Conservation (phyloP, 2,888 invertebrate species). For the Seira sanloemensis region DNA sequence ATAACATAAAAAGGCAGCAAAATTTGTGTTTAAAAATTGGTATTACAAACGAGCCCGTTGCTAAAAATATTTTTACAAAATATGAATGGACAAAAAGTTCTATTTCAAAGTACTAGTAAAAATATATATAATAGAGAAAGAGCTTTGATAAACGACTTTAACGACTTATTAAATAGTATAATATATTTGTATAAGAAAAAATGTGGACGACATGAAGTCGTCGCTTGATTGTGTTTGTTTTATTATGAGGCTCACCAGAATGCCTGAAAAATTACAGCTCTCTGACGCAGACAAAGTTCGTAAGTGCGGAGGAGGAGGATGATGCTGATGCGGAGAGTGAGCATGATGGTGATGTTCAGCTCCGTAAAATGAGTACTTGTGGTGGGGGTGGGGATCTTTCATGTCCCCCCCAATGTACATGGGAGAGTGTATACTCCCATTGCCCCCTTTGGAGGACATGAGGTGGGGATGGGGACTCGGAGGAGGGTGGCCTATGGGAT, state of each 20-base stretch:
- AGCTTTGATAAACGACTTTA: background rate
- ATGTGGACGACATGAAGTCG: background rate
- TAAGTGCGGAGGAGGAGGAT: slow-evolving; percentile 55
- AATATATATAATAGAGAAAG: background rate
- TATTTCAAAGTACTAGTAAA: background rate
- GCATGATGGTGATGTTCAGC: slow-evolving; percentile 42
- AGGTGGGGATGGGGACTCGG: slow-evolving; percentile 31
- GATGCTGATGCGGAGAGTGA: slow-evolving; percentile 32
- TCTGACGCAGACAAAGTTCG: slow-evolving; percentile 46
- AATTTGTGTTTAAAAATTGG: no score
- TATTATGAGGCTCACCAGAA: slow-evolving; percentile 54
- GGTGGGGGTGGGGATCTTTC: slow-evolving; percentile 31
- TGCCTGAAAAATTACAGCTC: slow-evolving; percentile 58
- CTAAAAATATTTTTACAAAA: background rate
- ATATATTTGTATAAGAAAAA: background rate
- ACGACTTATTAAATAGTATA: background rate
- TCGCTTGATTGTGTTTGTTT: background rate
- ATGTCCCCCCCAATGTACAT: slow-evolving; percentile 28
- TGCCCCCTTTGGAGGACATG: slow-evolving; percentile 22
- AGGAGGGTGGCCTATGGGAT: slow-evolving; percentile 31
- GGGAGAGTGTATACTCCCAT: slow-evolving; percentile 28
- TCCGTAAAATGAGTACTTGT: slow-evolving; percentile 51
- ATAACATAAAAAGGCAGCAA: no score
- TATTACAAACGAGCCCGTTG: no score
- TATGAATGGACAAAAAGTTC: no score